Conservation (phyloP, 2,113 vertebrate genomes). For the Raphicerus campestris region DNA sequence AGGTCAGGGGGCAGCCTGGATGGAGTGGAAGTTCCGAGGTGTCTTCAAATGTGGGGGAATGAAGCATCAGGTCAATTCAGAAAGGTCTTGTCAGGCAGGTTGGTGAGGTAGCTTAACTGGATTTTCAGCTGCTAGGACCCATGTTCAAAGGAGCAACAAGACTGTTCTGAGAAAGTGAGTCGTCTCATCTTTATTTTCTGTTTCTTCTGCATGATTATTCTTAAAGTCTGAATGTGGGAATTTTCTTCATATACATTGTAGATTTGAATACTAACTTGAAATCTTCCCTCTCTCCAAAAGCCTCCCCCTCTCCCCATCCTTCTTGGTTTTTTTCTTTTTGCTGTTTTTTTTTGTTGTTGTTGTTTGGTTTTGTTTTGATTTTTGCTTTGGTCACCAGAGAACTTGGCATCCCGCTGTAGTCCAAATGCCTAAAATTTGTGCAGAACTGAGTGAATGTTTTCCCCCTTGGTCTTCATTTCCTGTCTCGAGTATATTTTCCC, state of each 20-base stretch:
- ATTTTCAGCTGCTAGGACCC: background rate
- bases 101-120: background rate
- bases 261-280: background rate
- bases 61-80: background rate
- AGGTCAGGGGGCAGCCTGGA: fast-evolving
- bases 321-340: background rate
- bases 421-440: background rate
- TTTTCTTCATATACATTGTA: background rate
- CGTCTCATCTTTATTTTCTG: fast-evolving
- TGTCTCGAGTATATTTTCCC: background rate
- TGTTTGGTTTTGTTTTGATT: background rate
- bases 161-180: background rate
- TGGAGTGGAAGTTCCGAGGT: background rate
- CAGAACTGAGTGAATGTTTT: background rate
- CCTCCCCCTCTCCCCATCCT: background rate
- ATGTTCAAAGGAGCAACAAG: background rate
- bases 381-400: background rate
- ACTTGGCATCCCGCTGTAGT: background rate
- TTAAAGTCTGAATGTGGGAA: background rate
- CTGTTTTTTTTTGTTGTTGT: background rate
- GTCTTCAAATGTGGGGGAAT: fast-evolving
- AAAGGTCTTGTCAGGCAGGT: background rate
- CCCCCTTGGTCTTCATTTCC: background rate
- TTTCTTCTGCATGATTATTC: background rate
- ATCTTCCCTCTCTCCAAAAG: background rate